Base-by-base conservation (phyloP, 2,113 vertebrate species). In the Paracanthobrama guichenoti region DNA sequence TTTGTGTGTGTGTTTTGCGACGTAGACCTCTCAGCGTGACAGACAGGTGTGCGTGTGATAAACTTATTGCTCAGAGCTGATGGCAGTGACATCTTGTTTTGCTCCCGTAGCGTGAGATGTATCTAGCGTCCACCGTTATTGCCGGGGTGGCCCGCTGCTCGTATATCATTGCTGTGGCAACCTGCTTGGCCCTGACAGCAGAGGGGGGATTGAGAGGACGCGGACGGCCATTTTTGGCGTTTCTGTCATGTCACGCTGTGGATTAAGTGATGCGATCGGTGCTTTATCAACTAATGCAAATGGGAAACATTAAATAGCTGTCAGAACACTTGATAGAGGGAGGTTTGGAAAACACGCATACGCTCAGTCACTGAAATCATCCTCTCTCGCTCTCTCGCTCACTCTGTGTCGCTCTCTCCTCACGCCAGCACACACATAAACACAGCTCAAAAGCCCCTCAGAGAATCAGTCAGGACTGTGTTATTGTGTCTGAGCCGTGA, bases 71-170 rank as follows among this genome's bases (percentile, higher is more conserved):
- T 93, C 92, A 91, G 84, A 59, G 18, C 88, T 87, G 76, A 62
- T 92, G 91, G 91, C 93, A 91, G 84, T 90, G 91, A 93, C 91
- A 88, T 91, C 90, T 93, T 93, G 91, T 93, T 93, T 93, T 89
- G 83, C 88, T 92, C 85, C 88, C 84, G 78, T 87, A 88, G 87
- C 39, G 67, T 55, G 86, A 90, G 89, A 90, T 90, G 86, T 91
- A 86, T 88, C 85, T 81, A 88, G 86, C 88, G 83, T 89, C 88
- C 60, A 73, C 90, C 84, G 85, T 92, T 91, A 88, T 91, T 91
- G 92, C 86, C 78, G 71, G 75, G 85, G 79, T 48, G 86, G 87
- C 86, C 89, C 87, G 24, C 48, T 62, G 80, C 88, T 90, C 89
- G 87, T 93, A 92, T 82, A 93, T 93, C 92, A 92, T 88, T 66